Evolutionary conservation across 2,113 vertebrate species (phyloP).

Genomic region (Australoheros scitulus): DNA sequence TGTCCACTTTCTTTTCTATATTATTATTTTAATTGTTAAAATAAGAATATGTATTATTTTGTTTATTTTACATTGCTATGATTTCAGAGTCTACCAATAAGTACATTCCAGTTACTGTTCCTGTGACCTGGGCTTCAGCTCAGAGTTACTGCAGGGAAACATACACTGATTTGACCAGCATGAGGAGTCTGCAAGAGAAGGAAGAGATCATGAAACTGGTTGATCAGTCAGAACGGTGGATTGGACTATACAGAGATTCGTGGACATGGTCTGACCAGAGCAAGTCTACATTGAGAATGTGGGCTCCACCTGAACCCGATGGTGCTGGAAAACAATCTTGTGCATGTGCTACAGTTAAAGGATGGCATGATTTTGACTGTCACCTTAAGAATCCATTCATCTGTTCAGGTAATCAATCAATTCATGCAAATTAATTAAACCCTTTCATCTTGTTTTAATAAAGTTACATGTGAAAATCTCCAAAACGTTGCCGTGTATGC

Average conservation of each 20-base stretch:
- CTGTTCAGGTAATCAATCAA: background rate
- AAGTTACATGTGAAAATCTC: background rate
- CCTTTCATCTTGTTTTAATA: background rate
- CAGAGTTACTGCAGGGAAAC: too few species aligned
- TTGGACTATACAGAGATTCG: background rate
- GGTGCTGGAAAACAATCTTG: too few species aligned
- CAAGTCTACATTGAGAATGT: background rate
- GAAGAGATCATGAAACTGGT: background rate
- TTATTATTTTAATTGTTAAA: background rate
- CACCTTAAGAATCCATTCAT: accelerated
- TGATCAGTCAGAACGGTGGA: background rate
- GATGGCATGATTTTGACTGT: background rate
- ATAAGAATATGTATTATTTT: background rate
- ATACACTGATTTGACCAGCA: background rate
- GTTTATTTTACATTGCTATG: background rate
- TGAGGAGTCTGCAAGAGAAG: background rate
- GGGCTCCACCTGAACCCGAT: background rate
- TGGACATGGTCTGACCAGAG: conserved; percentile 1
- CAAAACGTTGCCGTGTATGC: background rate
- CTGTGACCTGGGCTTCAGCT: too few species aligned
- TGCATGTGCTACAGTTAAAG: background rate
- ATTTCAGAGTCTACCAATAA: too few species aligned
- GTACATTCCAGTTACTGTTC: too few species aligned
- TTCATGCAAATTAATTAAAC: background rate
- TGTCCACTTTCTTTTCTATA: background rate